phyloP scores from a whole-genome alignment of 2,797 vertebrate genomes.

The Sphaeramia orbicularis region DNA sequence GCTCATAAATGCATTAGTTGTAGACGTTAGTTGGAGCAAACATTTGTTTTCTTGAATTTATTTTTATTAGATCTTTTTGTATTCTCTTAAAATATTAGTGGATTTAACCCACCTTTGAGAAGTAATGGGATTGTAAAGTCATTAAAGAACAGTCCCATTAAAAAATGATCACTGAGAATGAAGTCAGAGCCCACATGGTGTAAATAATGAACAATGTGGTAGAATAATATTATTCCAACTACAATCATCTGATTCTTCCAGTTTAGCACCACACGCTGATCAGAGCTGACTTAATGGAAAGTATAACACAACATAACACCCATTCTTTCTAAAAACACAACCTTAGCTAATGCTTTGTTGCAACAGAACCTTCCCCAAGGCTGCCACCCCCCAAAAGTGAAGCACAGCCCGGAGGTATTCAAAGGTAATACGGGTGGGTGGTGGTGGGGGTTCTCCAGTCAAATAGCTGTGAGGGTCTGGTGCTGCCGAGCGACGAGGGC shows the following conservation, averaged over 20 bases:
- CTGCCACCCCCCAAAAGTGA: slow-evolving; percentile 41
- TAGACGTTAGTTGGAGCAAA: neutral
- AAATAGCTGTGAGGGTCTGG: slow-evolving; percentile 64
- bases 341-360: slow-evolving; percentile 40
- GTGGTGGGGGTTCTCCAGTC: slow-evolving; percentile 60
- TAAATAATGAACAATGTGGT: no score
- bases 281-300: slow-evolving; percentile 21
- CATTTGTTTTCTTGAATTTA: neutral
- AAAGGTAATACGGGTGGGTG: slow-evolving; percentile 64
- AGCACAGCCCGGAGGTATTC: slow-evolving; percentile 57
- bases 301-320: slow-evolving; percentile 11
- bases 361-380: slow-evolving; percentile 33
- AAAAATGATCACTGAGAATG: no score
- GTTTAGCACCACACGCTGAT: slow-evolving; percentile 6
- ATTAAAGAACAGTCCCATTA: no score
- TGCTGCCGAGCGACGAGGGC: slow-evolving; percentile 25
- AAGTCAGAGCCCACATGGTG: no score
- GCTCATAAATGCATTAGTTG: neutral
- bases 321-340: slow-evolving; percentile 44
- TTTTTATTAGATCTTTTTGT: neutral
- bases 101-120: no score
- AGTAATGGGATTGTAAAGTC: no score
- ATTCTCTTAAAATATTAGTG: no score
- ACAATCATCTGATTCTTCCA: neutral
- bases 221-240: no score